Evolutionary conservation across 2,888 invertebrate genomes (phyloP).

Genomic region (Fissipunctia ypsillon): DNA sequence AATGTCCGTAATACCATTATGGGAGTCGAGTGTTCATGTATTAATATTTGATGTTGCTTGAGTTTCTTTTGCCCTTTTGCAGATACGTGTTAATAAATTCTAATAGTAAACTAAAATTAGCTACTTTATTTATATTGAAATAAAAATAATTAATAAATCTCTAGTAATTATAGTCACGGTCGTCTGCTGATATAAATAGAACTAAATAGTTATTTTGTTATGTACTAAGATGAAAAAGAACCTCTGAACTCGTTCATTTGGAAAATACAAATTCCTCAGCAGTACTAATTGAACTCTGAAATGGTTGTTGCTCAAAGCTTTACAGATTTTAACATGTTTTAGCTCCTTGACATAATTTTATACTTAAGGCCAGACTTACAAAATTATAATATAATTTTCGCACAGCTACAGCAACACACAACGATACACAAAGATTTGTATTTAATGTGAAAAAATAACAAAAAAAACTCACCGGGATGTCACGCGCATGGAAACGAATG

Average conservation of each 20-base stretch:
- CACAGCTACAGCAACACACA: neutral
- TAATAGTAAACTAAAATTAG: conserved; percentile 3
- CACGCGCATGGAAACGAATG: conserved; percentile 4
- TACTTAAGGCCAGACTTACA: neutral
- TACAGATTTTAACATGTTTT: neutral
- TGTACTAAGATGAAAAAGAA: neutral
- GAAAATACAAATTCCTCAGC: neutral
- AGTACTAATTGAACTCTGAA: neutral
- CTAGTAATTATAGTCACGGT: neutral
- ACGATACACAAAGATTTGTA: neutral
- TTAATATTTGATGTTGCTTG: conserved; percentile 47
- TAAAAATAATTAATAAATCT: neutral
- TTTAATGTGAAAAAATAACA: neutral
- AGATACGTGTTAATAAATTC: conserved; percentile 23
- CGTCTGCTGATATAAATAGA: neutral
- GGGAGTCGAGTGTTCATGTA: conserved; percentile 37
- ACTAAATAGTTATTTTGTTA: neutral
- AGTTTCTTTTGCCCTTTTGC: conserved; percentile 29
- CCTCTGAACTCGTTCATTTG: neutral
- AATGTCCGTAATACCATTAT: conserved; percentile 54
- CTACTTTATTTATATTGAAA: neutral
- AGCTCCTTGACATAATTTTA: neutral
- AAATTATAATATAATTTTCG: neutral
- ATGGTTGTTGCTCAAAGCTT: neutral
- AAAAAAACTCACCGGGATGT: neutral